A percentile compares a stretch with the other conserved stretches of the same genome.
phyloP scores from a whole-genome alignment of 2,797 vertebrate species.

The Rhodeus uyekii region DNA sequence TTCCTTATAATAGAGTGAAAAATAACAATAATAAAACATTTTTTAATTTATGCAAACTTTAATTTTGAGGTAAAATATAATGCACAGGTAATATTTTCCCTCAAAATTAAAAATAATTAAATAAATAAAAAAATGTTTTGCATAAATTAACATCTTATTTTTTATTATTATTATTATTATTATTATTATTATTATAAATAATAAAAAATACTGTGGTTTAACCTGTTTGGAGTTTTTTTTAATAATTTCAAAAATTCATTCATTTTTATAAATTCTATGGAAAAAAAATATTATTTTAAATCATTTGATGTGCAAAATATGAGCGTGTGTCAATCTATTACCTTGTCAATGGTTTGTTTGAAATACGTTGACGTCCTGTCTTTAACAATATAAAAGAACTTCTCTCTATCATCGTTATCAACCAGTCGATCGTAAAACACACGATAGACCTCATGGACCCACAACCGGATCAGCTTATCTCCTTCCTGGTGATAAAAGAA shows the following conservation, averaged over 20 bases:
- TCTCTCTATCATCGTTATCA: conserved; percentile 80
- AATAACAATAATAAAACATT: too few relatives aligned
- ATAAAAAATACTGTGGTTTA: not conserved
- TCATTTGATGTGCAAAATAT: not conserved
- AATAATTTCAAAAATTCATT: too few relatives aligned
- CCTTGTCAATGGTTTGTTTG: conserved; percentile 86
- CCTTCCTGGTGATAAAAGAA: conserved; percentile 75
- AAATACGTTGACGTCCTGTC: conserved; percentile 83
- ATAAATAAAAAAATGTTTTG: too few relatives aligned
- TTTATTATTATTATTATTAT: too few relatives aligned
- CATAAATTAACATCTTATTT: not conserved
- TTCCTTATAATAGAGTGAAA: not conserved
- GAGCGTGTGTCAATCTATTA: conserved; percentile 60
- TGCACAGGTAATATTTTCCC: not conserved
- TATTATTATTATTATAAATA: not conserved
- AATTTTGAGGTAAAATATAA: too few relatives aligned
- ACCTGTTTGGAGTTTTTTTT: too few relatives aligned
- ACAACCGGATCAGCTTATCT: conserved; percentile 90
- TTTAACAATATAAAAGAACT: conserved; percentile 87
- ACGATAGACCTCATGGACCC: conserved; percentile 93
- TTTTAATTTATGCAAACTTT: too few relatives aligned
- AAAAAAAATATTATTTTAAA: too few relatives aligned
- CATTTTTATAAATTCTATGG: too few relatives aligned
- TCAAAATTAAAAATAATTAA: not conserved
- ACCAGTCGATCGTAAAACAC: conserved; percentile 93